These are phyloP conservation scores for Dromius quadrimaculatus DNA, from an alignment of 2,888 invertebrate genomes.

Conservation along the genomic window DNA sequence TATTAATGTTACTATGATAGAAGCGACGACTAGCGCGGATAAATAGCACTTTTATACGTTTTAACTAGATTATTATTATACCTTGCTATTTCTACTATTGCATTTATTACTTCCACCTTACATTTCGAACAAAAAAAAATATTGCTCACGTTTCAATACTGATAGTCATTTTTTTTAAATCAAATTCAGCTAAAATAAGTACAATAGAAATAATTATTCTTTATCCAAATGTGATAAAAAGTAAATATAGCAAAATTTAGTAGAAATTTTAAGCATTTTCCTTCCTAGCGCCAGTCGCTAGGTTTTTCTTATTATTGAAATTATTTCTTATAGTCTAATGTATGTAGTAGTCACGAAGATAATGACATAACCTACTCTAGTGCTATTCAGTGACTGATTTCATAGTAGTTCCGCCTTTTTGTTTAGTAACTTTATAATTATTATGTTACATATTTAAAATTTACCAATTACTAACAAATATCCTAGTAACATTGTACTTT, in stretches of 20 bases:
- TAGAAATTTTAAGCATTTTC: no score
- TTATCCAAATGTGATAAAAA: no score
- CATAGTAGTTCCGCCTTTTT: constrained; percentile 16
- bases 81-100: constrained; percentile 14
- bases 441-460: constrained; percentile 42
- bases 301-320: no score
- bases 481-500: constrained; percentile 44
- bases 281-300: no score
- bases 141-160: no score
- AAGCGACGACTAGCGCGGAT: constrained; percentile 35
- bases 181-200: no score
- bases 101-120: no score
- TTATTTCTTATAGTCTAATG: constrained; percentile 18
- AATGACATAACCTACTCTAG: constrained; percentile 30
- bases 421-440: constrained; percentile 30
- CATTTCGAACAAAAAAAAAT: no score
- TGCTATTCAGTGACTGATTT: constrained; percentile 24
- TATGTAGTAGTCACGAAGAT: constrained; percentile 18
- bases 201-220: no score
- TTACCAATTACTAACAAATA: constrained; percentile 46
- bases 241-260: no score
- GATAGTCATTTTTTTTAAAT: no score
- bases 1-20: constrained; percentile 21
- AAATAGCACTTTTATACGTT: constrained; percentile 14
- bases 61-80: constrained; percentile 2